Evolutionary conservation across 2,888 invertebrate genomes (phyloP).

Genomic region (Napeogenes inachia): DNA sequence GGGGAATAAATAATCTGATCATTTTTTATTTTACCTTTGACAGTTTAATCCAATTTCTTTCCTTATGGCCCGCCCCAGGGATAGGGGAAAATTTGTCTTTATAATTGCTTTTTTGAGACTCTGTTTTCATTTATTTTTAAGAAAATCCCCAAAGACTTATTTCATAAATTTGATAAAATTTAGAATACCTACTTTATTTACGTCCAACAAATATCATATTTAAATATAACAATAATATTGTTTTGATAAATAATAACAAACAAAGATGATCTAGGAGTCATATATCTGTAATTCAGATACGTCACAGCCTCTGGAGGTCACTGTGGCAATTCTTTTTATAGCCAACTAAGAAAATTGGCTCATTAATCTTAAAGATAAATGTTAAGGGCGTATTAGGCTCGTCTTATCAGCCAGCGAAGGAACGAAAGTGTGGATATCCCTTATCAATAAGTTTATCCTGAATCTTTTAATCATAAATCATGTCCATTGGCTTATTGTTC

Average conservation of each 20-base stretch:
- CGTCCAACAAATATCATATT: too few relatives aligned
- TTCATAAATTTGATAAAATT: conserved; percentile 13
- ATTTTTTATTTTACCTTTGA: conserved; percentile 77
- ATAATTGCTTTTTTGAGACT: conserved; percentile 73
- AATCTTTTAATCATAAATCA: conserved; percentile 11
- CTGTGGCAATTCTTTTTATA: conserved; percentile 55
- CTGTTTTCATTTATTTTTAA: conserved; percentile 29
- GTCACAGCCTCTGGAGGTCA: conserved; percentile 21
- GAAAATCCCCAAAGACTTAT: conserved; percentile 19
- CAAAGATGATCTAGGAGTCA: too few relatives aligned
- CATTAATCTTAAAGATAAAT: conserved; percentile 78
- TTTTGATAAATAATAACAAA: too few relatives aligned
- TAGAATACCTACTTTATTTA: too few relatives aligned
- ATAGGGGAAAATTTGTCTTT: conserved; percentile 65
- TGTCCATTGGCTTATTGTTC: conserved; percentile 7
- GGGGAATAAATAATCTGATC: conserved; percentile 59
- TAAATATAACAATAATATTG: too few relatives aligned
- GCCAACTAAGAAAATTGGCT: conserved; percentile 78
- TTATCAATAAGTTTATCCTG: conserved; percentile 20
- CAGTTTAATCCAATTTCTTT: conserved; percentile 77
- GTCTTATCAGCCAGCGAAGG: conserved; percentile 71
- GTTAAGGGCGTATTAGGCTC: conserved; percentile 73
- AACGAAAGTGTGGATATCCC: conserved; percentile 62
- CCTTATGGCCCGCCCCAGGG: conserved; percentile 67
- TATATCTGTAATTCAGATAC: conserved; percentile 11